Conservation (phyloP, 2,797 vertebrate genomes). For the Pterois miles region DNA sequence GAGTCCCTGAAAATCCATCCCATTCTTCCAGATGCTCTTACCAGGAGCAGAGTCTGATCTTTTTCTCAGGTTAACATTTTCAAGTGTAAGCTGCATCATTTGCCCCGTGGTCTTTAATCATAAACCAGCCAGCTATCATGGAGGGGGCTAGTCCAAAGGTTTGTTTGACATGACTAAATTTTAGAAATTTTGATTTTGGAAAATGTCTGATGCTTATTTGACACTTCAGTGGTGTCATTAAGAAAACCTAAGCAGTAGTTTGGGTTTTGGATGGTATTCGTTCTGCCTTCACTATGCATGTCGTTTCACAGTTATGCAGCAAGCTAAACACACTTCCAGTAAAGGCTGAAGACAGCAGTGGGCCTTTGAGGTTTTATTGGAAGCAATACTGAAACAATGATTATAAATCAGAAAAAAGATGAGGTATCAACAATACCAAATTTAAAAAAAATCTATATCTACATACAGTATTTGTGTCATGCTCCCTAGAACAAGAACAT, state of each 20-base stretch:
- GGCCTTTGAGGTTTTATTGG: neutral
- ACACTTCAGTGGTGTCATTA: neutral
- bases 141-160: neutral
- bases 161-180: neutral
- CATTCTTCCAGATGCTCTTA: neutral
- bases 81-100: neutral
- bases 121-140: neutral
- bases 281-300: neutral
- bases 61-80: neutral
- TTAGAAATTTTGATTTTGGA: neutral
- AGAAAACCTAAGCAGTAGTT: neutral
- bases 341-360: neutral
- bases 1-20: neutral
- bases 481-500: no score
- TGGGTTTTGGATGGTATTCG: neutral
- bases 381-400: neutral
- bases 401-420: neutral
- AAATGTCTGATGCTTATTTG: neutral
- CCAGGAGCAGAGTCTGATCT: neutral
- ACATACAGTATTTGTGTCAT: no score
- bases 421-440: neutral
- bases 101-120: neutral
- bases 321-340: neutral
- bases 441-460: neutral
- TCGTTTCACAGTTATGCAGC: neutral